phyloP scores from a whole-genome alignment of 1,140 invertebrate species.

The Penaeus indicus region DNA sequence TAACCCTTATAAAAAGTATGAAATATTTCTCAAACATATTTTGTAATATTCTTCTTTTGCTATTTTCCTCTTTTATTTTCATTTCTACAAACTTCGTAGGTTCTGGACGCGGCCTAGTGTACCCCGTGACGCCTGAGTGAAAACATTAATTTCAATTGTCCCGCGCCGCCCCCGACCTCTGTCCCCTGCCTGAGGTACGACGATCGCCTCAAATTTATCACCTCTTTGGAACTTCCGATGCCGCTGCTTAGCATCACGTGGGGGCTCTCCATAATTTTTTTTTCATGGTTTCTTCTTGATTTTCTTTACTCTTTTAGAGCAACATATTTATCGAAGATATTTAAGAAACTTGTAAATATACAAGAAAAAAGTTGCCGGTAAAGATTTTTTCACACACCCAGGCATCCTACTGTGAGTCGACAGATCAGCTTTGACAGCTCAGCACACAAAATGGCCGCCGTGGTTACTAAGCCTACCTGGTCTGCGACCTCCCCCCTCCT shows the following conservation, averaged over 20 bases:
- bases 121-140: slow-evolving; percentile 17
- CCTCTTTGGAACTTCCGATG: not conserved
- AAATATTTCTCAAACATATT: no score
- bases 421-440: slow-evolving; percentile 23
- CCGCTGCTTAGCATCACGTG: not conserved
- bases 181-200: slow-evolving; percentile 2
- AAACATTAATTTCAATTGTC: slow-evolving; percentile 24
- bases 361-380: no score
- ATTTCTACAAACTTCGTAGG: no score
- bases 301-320: no score
- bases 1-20: no score
- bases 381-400: no score
- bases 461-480: slow-evolving; percentile 11
- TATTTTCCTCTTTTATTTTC: no score
- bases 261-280: not conserved
- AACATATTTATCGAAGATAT: no score
- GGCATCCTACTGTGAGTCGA: not conserved
- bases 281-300: no score
- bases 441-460: slow-evolving; percentile 20
- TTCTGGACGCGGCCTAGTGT: not conserved
- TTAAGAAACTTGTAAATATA: no score
- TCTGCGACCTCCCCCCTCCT: not conserved
- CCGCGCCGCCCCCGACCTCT: slow-evolving; percentile 16
- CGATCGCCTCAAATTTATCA: slow-evolving; percentile 5
- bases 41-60: no score